phyloP scores from a whole-genome alignment of 1,140 invertebrate genomes.

The Zophobas atratus region DNA sequence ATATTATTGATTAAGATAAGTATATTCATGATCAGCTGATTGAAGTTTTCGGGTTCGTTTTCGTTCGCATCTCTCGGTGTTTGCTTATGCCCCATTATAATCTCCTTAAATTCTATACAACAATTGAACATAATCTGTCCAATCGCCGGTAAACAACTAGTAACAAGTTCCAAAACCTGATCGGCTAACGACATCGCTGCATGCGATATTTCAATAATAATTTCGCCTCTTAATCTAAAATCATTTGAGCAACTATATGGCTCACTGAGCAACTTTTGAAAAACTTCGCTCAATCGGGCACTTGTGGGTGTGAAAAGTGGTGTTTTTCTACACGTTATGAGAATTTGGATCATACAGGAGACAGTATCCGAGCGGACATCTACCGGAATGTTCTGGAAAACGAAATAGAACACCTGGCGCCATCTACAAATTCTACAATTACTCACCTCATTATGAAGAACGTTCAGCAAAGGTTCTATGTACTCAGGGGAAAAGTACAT shows the following conservation, averaged over 20 bases:
- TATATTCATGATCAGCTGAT: slow-evolving; percentile 27
- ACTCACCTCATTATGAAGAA: slow-evolving; percentile 31
- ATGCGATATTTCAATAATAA: slow-evolving; percentile 16
- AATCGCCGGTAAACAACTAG: slow-evolving; percentile 25
- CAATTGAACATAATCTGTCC: slow-evolving; percentile 44
- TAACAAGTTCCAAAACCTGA: slow-evolving; percentile 10
- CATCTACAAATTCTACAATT: too few relatives aligned
- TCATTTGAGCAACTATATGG: slow-evolving; percentile 23
- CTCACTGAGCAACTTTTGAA: slow-evolving; percentile 32
- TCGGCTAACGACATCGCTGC: background rate
- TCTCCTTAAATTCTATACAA: slow-evolving; percentile 34
- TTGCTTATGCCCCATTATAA: slow-evolving; percentile 29
- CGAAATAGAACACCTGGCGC: background rate
- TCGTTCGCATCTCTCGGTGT: slow-evolving; percentile 26
- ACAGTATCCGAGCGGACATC: slow-evolving; percentile 10
- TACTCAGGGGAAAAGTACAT: slow-evolving; percentile 33
- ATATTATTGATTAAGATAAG: slow-evolving; percentile 29
- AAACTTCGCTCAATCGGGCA: slow-evolving; percentile 25
- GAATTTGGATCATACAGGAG: slow-evolving; percentile 21
- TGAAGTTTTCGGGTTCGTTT: slow-evolving; percentile 29
- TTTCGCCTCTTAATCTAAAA: slow-evolving; percentile 34
- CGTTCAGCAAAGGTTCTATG: slow-evolving; percentile 17
- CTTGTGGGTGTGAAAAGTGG: slow-evolving; percentile 5
- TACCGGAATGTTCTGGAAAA: slow-evolving; percentile 28
- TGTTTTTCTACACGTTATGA: slow-evolving; percentile 23